Base-by-base conservation (phyloP, 2,113 vertebrate genomes). In the Silurus asotus region DNA sequence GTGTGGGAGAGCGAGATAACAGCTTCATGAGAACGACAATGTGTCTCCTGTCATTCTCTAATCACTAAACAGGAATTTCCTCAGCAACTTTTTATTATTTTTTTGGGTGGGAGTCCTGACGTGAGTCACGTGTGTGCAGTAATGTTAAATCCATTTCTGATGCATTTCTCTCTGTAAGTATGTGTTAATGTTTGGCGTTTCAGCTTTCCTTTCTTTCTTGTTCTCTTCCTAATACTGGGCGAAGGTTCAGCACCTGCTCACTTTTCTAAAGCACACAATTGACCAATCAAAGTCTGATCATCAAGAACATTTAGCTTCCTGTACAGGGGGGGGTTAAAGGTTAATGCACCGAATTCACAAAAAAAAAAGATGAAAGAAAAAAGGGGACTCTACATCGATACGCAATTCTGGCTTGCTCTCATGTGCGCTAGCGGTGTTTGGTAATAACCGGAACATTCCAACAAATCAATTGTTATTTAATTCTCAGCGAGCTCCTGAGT, bases 381-480 rank as follows among this genome's bases (percentile, higher is more conserved):
- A 92, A 93, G 94, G 87, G 88, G 89, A 69, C 88, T 88, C 89
- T 91, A 90, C 93, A 95, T 95, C 94, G 94, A 95, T 96, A 96
- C 94, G 94, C 92, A 95, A 78, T 78, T 59, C 93, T 91, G 95
- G 90, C 90, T 91, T 91, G 91, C 94, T 96, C 96, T 96, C 95
- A 95, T 48, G 62, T 95, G 94, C 94, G 96, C 82, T 95, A 95
- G 94, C 96, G 95, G 96, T 96, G 96, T 97, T 97, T 96, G 92
- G 94, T 97, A 96, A 96, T 96, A 96, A 97, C 95, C 96, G 95
- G 95, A 96, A 96, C 95, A 96, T 96, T 96, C 96, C 94, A 95
- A 95, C 94, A 95, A 96, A 97, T 97, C 96, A 93, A 97, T 97
- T 96, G 95, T 97, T 96, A 97, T 96, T 97, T 96, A 97, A 97